These are phyloP conservation scores for Anthopleura sola DNA, from an alignment of 64 coral and sea anemone species.

Conservation along the genomic window DNA sequence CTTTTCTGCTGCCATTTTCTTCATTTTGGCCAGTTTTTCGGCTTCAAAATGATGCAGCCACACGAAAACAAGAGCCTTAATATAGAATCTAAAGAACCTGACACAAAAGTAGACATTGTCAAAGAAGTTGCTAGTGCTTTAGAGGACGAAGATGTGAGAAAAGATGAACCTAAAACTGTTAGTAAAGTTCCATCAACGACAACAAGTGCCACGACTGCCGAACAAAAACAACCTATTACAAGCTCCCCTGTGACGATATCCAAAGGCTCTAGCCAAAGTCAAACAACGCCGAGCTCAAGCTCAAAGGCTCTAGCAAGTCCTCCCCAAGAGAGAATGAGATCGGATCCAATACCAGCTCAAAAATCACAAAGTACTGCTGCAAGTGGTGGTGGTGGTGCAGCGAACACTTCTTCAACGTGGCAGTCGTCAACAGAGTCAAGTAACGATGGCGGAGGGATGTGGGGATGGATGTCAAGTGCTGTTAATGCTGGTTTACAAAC, in stretches of 20 bases:
- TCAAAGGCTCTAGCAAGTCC: slow-evolving; percentile 31
- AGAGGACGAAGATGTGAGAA: slow-evolving; percentile 71
- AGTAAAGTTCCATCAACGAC: slow-evolving; percentile 10
- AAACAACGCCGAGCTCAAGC: not conserved
- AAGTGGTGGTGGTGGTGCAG: not conserved
- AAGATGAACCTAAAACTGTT: slow-evolving; percentile 55
- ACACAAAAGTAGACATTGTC: slow-evolving; percentile 64
- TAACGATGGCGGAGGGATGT: slow-evolving; percentile 57
- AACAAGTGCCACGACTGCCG: slow-evolving; percentile 8
- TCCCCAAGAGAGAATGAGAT: slow-evolving; percentile 37
- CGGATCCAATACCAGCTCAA: slow-evolving; percentile 5
- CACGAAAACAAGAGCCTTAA: not conserved
- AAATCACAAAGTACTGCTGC: not conserved
- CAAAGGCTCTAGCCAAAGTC: not conserved
- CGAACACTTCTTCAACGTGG: slow-evolving; percentile 53
- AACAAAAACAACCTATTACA: slow-evolving; percentile 22
- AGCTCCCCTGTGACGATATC: slow-evolving; percentile 24
- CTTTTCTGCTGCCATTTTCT: slow-evolving; percentile 3
- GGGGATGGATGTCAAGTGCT: slow-evolving; percentile 98
- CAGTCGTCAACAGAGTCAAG: slow-evolving; percentile 35
- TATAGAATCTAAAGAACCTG: slow-evolving; percentile 9
- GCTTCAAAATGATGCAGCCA: slow-evolving; percentile 1
- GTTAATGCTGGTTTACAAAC: slow-evolving; percentile 83
- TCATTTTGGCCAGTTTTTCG: not conserved
- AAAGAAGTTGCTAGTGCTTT: slow-evolving; percentile 94